A percentile compares a stretch with the other conserved stretches of the same genome.
Conservation (phyloP, 2,888 invertebrate genomes). For the Romanomermis culicivorax region DNA sequence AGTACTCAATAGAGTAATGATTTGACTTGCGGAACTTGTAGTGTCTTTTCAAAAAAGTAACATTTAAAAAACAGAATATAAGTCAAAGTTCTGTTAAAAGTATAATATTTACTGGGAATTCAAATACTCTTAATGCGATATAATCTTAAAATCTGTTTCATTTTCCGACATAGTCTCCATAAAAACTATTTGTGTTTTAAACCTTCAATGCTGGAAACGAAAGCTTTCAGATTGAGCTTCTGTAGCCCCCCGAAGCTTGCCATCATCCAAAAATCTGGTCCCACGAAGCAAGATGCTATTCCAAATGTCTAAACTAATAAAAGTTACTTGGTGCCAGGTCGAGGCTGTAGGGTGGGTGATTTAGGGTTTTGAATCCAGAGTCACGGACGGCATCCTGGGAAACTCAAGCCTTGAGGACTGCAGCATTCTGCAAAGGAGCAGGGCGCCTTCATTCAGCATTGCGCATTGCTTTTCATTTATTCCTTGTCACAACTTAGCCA, state of each 20-base stretch:
- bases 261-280: neutral
- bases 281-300: neutral
- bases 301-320: neutral
- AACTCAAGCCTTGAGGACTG: constrained; percentile 6
- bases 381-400: neutral
- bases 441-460: neutral
- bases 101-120: too few species aligned
- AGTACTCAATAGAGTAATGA: too few species aligned
- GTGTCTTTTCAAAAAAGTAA: too few species aligned
- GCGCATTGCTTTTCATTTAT: constrained; percentile 3
- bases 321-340: neutral
- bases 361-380: neutral
- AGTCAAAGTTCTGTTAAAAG: too few species aligned
- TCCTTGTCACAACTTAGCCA: constrained; percentile 6
- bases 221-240: neutral
- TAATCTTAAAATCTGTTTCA: neutral
- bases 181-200: neutral
- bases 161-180: neutral
- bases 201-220: neutral
- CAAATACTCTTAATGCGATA: neutral
- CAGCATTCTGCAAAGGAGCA: constrained; percentile 11
- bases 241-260: neutral
- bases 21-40: too few species aligned
- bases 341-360: neutral
- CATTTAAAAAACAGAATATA: too few species aligned